Evolutionary conservation across 1,140 invertebrate species (phyloP).

Genomic region (Bombus difficillimus): DNA sequence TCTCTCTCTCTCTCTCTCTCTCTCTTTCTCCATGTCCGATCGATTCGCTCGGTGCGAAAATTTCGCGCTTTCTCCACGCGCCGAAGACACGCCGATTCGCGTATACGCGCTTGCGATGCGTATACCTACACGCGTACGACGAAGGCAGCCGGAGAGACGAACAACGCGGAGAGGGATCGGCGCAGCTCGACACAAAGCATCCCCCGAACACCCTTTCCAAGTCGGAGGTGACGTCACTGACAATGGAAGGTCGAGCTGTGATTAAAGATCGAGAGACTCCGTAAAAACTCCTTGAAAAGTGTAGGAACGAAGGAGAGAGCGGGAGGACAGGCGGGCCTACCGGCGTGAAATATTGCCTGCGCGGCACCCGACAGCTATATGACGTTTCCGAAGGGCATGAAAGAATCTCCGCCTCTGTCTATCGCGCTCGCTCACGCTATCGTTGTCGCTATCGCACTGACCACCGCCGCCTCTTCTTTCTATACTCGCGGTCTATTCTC

Average conservation of each 20-base stretch:
- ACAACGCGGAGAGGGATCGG: conserved; percentile 79
- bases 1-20: not conserved
- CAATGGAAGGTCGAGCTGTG: conserved; percentile 82
- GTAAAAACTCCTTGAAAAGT: conserved; percentile 81
- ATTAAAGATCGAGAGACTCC: conserved; percentile 81
- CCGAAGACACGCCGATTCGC: no score
- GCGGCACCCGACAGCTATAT: conserved; percentile 78
- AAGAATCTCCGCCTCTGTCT: conserved; percentile 67
- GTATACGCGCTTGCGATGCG: no score
- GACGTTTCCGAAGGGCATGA: conserved; percentile 79
- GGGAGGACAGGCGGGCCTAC: conserved; percentile 60
- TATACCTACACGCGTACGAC: conserved; percentile 66
- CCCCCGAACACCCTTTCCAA: conserved; percentile 74
- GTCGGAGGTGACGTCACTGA: conserved; percentile 80
- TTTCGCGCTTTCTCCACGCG: not conserved
- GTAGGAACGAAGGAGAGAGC: conserved; percentile 56
- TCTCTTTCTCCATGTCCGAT: not conserved
- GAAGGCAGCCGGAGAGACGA: conserved; percentile 76
- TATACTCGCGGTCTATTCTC: not conserved
- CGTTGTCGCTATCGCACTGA: not conserved
- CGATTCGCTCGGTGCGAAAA: no score
- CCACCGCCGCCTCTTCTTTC: conserved; percentile 5
- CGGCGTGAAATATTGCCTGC: conserved; percentile 72
- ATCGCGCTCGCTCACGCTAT: conserved; percentile 2
- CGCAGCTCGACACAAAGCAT: conserved; percentile 75